Conservation (phyloP, 2,113 vertebrate species). For the Ondatra zibethicus region DNA sequence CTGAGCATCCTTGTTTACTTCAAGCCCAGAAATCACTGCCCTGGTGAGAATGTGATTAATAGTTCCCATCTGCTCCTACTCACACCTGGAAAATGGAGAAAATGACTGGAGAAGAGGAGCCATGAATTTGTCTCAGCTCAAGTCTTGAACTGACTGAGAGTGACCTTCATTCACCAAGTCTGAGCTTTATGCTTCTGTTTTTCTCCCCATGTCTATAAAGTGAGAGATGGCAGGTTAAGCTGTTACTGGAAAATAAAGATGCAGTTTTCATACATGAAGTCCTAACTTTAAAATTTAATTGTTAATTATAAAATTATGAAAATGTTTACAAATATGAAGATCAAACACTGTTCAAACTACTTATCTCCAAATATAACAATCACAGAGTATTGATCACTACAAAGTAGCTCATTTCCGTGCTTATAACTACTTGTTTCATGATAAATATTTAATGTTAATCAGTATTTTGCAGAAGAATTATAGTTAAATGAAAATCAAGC, state of each 20-base stretch:
- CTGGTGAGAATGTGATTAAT: slow-evolving; percentile 33
- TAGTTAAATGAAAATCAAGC: not conserved
- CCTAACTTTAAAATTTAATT: not conserved
- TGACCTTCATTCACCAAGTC: not conserved
- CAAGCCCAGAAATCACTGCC: slow-evolving; percentile 17
- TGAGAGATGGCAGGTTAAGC: not conserved
- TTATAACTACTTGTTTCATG: not conserved
- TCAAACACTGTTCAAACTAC: not conserved
- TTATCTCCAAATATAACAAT: not conserved
- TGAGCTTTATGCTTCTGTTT: not conserved
- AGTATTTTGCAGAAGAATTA: not conserved
- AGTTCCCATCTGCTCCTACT: not conserved
- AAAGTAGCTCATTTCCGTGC: not conserved
- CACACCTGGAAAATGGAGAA: not conserved
- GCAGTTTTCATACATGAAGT: not conserved
- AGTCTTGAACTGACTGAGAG: not conserved
- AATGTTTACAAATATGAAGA: not conserved
- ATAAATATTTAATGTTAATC: not conserved
- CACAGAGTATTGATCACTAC: not conserved
- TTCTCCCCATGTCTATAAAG: not conserved
- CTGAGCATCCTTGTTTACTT: not conserved
- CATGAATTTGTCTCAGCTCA: not conserved
- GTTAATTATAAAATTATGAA: not conserved
- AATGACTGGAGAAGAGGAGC: not conserved
- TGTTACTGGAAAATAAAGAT: not conserved